phyloP scores from a whole-genome alignment of 2,113 vertebrate species.

The Bujurquina vittata region DNA sequence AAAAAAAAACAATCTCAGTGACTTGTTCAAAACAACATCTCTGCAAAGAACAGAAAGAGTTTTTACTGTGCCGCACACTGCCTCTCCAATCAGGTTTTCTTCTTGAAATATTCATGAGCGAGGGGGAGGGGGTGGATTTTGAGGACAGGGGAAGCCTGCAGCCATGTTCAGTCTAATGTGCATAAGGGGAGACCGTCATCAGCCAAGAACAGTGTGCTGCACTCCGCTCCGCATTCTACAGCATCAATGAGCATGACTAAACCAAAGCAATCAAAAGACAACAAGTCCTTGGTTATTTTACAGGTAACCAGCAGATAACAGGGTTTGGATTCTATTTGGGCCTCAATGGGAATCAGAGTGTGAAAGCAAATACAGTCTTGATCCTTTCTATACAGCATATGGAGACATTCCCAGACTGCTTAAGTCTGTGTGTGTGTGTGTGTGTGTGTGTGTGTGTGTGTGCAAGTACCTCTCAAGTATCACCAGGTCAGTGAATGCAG shows the following conservation, averaged over 20 bases:
- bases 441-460: not conserved
- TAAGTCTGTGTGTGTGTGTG: not conserved
- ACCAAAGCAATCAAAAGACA: slow-evolving; percentile 32
- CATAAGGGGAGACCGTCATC: slow-evolving; percentile 25
- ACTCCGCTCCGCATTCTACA: slow-evolving; percentile 3
- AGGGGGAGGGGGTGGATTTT: slow-evolving; percentile 7
- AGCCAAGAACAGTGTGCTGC: slow-evolving; percentile 28
- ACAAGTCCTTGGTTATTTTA: slow-evolving; percentile 37
- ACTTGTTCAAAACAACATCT: not conserved
- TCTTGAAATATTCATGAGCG: slow-evolving; percentile 52
- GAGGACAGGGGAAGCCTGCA: slow-evolving; percentile 46
- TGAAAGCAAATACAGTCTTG: slow-evolving; percentile 28
- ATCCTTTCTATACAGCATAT: slow-evolving; percentile 15
- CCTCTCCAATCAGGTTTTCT: slow-evolving; percentile 26
- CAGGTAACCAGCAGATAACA: slow-evolving; percentile 31
- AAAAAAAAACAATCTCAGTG: not conserved
- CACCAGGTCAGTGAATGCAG: slow-evolving; percentile 10
- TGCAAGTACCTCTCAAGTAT: slow-evolving; percentile 4
- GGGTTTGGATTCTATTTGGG: slow-evolving; percentile 25
- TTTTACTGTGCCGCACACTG: not conserved
- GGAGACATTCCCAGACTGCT: slow-evolving; percentile 38
- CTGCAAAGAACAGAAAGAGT: not conserved
- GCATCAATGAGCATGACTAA: slow-evolving; percentile 15
- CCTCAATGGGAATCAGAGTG: not conserved
- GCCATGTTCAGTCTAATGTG: slow-evolving; percentile 22